phyloP scores from a whole-genome alignment of 2,797 vertebrate species.

The Cercopithecus diana region DNA sequence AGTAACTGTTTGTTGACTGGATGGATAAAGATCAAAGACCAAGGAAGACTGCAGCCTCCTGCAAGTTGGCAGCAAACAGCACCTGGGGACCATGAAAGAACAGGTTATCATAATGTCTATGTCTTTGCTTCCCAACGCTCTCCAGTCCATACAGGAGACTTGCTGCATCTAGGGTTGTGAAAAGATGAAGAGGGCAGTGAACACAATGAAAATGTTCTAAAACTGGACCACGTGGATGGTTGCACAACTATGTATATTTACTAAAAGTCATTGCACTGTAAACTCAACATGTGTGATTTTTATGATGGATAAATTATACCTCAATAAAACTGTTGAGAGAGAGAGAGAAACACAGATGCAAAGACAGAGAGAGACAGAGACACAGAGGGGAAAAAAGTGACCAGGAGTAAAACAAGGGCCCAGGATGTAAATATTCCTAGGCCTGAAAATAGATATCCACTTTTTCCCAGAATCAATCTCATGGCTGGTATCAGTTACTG shows the following conservation, averaged over 20 bases:
- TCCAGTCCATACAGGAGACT: not conserved
- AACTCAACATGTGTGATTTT: not conserved
- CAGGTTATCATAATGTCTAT: rapidly evolving
- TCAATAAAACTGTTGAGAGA: not conserved
- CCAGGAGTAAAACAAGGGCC: not conserved
- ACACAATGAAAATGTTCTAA: not conserved
- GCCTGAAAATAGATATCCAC: not conserved
- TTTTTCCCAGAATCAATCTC: not conserved
- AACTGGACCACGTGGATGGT: not conserved
- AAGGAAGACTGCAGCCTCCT: not conserved
- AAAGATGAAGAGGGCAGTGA: not conserved
- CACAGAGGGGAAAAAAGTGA: not conserved
- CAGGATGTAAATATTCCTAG: not conserved
- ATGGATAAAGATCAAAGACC: not conserved
- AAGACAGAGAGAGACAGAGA: not conserved
- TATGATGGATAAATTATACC: not conserved
- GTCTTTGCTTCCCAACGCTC: not conserved
- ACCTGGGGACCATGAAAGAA: not conserved
- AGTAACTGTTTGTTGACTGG: not conserved
- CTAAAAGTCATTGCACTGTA: not conserved
- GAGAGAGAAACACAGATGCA: not conserved
- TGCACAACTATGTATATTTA: not conserved
- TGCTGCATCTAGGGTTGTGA: not conserved
- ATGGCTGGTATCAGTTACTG: not conserved
- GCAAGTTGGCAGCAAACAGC: not conserved